Evolutionary conservation across 2,113 vertebrate genomes (phyloP), one percentile per base, ranked within the genome.

Genomic region (Coryphaenoides rupestris): DNA sequence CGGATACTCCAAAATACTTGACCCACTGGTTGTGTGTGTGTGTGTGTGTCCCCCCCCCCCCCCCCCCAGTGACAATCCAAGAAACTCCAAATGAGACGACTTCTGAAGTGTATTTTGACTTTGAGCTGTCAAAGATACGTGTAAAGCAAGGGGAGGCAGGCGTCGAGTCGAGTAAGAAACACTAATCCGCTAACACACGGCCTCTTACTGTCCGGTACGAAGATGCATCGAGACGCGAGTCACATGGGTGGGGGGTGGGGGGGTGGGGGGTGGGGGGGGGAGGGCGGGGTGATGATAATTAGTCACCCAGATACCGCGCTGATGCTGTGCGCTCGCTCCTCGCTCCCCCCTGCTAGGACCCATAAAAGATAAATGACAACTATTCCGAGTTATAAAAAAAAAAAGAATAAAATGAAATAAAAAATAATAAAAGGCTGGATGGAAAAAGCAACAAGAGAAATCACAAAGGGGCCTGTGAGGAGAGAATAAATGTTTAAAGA

Each of bases 401-500:
- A n/a, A n/a, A n/a, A n/a, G n/a, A n/a, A n/a, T n/a, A n/a, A n/a
- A n/a, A n/a, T n/a, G n/a, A n/a, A n/a, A n/a, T n/a, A n/a, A n/a
- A n/a, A n/a, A n/a, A n/a, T n/a, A n/a, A n/a, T n/a, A n/a, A n/a
- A n/a, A n/a, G n/a, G n/a, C n/a, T n/a, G n/a, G 85, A 83, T 76
- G 76, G 76, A 82, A 88, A 90, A 89, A 86, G 79, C 82, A 89
- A 89, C 89, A 88, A 86, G 79, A 88, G 79, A 85, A 90, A 88
- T 75, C 84, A 86, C 81, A 85, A 84, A 86, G 84, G 33, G 83
- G 79, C 79, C 82, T 87, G 84, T 82, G 86, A 90, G 82, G 81
- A 79, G 69, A 84, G 83, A 89, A 94, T 93, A 93, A 94, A 95
- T 94, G 92, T 93, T 90, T 94, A 91, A 89, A 94, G 92, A 93